Conservation (phyloP, 92 coral and sea anemone species). For the Phenganax stokvisi region DNA sequence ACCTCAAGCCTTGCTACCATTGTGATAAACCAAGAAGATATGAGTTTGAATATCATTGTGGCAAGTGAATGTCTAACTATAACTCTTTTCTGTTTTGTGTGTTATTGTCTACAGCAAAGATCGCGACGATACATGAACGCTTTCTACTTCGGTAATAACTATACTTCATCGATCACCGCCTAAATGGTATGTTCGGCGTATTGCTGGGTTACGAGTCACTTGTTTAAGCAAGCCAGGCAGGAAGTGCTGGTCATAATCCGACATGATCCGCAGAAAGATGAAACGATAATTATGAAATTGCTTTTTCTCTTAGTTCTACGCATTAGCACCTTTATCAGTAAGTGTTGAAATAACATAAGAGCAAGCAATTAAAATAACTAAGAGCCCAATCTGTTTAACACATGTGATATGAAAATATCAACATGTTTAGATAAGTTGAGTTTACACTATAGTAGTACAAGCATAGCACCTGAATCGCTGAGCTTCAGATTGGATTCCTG, state of each 20-base stretch:
- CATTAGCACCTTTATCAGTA: slow-evolving; percentile 2
- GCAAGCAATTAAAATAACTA: slow-evolving; percentile 23
- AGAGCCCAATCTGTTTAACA: slow-evolving; percentile 19
- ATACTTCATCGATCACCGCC: too few species aligned
- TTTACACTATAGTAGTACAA: not conserved
- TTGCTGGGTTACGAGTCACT: not conserved
- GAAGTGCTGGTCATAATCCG: slow-evolving; percentile 6
- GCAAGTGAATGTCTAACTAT: too few species aligned
- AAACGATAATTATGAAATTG: slow-evolving; percentile 9
- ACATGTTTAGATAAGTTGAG: not conserved
- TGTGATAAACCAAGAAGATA: too few species aligned
- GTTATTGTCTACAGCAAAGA: too few species aligned
- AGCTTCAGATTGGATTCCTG: too few species aligned
- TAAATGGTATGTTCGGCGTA: not conserved
- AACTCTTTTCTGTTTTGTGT: too few species aligned
- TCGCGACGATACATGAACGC: too few species aligned
- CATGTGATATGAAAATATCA: not conserved
- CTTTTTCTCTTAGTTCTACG: slow-evolving; percentile 8
- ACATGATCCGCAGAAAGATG: slow-evolving; percentile 18
- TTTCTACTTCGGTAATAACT: too few species aligned
- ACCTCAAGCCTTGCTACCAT: too few species aligned
- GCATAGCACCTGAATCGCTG: too few species aligned
- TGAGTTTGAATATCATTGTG: too few species aligned
- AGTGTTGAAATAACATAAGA: slow-evolving; percentile 12
- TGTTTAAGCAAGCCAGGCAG: not conserved